phyloP scores from a whole-genome alignment of 2,797 vertebrate species.

The Acanthiza pusilla region DNA sequence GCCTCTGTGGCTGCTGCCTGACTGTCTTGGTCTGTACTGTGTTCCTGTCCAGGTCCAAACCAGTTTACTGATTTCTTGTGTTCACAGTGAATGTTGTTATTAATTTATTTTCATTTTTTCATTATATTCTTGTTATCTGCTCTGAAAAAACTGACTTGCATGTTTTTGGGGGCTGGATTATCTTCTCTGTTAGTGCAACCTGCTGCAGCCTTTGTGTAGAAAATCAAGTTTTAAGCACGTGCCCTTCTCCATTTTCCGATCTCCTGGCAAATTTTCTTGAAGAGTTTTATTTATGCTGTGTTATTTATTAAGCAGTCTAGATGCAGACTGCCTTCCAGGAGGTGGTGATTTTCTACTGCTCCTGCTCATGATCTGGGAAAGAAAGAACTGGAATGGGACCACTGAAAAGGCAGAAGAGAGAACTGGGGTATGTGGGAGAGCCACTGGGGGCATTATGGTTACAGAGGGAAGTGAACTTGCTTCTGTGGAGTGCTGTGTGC shows the following conservation, averaged over 20 bases:
- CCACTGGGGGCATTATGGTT: neutral
- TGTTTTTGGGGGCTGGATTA: neutral
- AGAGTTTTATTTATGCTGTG: neutral
- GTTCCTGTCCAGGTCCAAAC: neutral
- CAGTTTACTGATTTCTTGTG: neutral
- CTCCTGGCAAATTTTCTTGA: neutral
- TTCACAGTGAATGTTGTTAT: neutral
- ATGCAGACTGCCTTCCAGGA: neutral
- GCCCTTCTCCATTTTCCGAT: neutral
- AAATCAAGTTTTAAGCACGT: neutral
- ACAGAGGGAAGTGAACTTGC: neutral
- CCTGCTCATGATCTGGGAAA: neutral
- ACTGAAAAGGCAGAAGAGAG: neutral
- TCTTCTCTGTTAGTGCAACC: neutral
- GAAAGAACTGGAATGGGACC: neutral
- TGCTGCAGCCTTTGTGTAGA: neutral
- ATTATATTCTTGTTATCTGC: neutral
- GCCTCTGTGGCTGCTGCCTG: neutral
- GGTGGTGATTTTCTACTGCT: neutral
- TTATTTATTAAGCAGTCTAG: neutral
- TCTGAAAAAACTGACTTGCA: neutral
- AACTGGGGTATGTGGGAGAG: neutral
- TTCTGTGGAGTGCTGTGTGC: neutral
- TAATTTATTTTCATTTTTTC: neutral
- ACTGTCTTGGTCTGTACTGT: neutral